Conservation (phyloP, 2,888 invertebrate species). For the Orthonychiurus folsomi region DNA sequence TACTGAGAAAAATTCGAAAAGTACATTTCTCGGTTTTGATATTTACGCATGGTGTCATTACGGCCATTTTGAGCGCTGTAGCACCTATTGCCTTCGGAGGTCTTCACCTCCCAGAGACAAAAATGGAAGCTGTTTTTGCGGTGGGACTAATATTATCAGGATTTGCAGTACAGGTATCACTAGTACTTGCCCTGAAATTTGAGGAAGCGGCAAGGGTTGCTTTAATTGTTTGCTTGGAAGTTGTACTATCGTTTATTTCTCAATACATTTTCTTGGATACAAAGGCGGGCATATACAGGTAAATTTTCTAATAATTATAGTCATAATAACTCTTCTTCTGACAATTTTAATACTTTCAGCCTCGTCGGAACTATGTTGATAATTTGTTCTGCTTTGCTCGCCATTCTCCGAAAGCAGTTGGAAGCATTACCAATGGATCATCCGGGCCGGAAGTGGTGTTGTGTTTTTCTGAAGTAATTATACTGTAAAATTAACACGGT, state of each 20-base stretch:
- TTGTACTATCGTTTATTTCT: neutral
- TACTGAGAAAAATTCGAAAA: neutral
- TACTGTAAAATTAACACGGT: too few species aligned
- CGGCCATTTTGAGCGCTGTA: neutral
- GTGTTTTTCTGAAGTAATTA: neutral
- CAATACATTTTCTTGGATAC: neutral
- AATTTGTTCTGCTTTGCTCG: neutral
- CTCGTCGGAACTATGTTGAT: neutral
- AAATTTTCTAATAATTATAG: neutral
- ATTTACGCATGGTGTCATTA: neutral
- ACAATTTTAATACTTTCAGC: neutral
- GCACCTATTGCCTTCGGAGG: neutral
- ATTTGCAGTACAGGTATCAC: neutral
- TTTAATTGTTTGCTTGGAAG: neutral
- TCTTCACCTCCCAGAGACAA: neutral
- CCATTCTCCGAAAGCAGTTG: neutral
- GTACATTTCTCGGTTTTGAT: neutral
- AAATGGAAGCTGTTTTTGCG: neutral
- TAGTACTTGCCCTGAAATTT: neutral
- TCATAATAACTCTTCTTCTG: neutral
- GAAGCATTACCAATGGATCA: neutral
- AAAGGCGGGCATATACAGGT: neutral
- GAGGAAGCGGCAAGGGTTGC: neutral
- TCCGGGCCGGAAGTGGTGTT: neutral
- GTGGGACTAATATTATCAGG: neutral